These are phyloP conservation scores for Zeugodacus cucurbitae DNA, from an alignment of 1,140 invertebrate species.

Conservation along the genomic window DNA sequence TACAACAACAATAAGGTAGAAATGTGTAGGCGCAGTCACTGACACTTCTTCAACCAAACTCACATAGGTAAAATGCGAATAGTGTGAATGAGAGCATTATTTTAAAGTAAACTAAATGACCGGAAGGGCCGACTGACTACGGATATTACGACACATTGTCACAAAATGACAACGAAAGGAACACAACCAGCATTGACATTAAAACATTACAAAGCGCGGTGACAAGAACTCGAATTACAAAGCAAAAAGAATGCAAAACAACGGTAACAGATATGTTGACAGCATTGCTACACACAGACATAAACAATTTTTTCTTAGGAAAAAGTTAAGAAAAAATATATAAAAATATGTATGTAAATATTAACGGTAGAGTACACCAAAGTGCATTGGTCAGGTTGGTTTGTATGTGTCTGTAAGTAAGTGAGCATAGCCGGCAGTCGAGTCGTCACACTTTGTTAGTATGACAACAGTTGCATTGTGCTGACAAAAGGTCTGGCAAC, in stretches of 20 bases:
- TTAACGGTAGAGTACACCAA: not conserved
- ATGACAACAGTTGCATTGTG: conserved; percentile 27
- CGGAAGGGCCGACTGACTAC: not conserved
- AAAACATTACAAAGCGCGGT: conserved; percentile 24
- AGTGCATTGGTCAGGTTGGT: conserved; percentile 7
- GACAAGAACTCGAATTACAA: conserved; percentile 16
- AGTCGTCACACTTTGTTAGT: conserved; percentile 32
- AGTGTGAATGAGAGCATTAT: not conserved
- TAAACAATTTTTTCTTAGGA: not conserved
- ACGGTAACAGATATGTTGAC: conserved; percentile 19
- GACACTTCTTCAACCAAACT: not conserved
- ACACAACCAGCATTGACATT: conserved; percentile 22
- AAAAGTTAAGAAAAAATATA: not conserved
- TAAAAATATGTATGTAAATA: not conserved
- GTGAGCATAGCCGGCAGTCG: not conserved
- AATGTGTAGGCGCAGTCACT: not conserved
- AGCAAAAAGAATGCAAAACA: not conserved
- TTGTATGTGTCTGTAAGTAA: not conserved
- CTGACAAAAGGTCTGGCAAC: conserved; percentile 27
- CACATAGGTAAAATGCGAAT: not conserved
- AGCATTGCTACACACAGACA: not conserved
- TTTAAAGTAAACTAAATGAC: conserved; percentile 24
- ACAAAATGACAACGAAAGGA: conserved; percentile 3
- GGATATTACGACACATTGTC: conserved; percentile 27
- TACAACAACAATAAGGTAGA: not conserved